phyloP scores from a whole-genome alignment of 1,140 invertebrate species.

The Lasioglossum baleicum region DNA sequence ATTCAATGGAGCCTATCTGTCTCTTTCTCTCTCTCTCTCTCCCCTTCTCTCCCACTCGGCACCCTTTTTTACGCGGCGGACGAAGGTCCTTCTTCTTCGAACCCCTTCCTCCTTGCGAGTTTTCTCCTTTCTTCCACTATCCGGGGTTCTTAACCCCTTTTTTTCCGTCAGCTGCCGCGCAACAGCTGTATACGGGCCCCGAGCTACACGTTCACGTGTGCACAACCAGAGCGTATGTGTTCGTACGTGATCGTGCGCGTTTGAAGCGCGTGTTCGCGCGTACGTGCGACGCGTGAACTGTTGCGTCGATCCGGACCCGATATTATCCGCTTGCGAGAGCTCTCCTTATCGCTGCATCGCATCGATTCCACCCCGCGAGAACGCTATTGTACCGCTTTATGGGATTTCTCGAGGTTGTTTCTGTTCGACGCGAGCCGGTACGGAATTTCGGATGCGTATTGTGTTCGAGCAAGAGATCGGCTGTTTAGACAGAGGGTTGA shows the following conservation, averaged over 20 bases:
- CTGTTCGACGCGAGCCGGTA: background rate
- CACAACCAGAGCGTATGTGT: too few relatives aligned
- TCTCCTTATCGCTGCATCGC: slow-evolving; percentile 21
- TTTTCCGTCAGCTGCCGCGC: slow-evolving; percentile 76
- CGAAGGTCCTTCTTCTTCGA: slow-evolving; percentile 45
- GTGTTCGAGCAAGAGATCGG: background rate
- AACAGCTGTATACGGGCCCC: slow-evolving; percentile 74
- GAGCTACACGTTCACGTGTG: slow-evolving; percentile 2
- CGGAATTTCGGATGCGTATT: background rate
- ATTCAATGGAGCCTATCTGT: slow-evolving; percentile 19
- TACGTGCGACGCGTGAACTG: slow-evolving; percentile 26
- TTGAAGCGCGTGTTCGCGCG: slow-evolving; percentile 49
- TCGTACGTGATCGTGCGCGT: too few relatives aligned
- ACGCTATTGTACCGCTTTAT: slow-evolving; percentile 17
- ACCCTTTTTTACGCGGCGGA: slow-evolving; percentile 32
- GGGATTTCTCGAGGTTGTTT: slow-evolving; percentile 37
- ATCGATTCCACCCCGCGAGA: slow-evolving; percentile 34
- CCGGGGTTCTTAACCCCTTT: slow-evolving; percentile 78
- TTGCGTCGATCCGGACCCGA: slow-evolving; percentile 17
- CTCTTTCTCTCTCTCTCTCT: background rate
- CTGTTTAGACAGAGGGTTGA: background rate
- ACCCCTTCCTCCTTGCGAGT: slow-evolving; percentile 60
- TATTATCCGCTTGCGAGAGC: slow-evolving; percentile 34
- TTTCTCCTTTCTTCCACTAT: slow-evolving; percentile 57
- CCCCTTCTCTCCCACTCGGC: slow-evolving; percentile 9